Evolutionary conservation across 2,797 vertebrate species (phyloP), one percentile per base, ranked within the genome.

Genomic region (Carcharodon carcharias): DNA sequence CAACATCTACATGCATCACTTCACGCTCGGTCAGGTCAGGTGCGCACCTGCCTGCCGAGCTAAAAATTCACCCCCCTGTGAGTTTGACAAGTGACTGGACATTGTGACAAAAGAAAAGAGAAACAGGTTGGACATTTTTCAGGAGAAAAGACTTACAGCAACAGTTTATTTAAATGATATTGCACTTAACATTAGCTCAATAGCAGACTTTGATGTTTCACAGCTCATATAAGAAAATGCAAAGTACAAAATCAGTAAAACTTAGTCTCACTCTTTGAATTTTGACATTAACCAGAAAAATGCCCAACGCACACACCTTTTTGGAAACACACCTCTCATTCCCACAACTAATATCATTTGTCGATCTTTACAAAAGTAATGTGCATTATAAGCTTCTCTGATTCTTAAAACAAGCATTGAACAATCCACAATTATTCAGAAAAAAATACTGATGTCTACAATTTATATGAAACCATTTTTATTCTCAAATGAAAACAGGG

Each of bases 71-170:
- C 50, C 45, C 45, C 97, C 97, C 96, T 96, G 95, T 0, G 96
- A 96, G 96, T 97, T 96, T 96, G 97, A 97, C 97, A 97, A 97
- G 93, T 14, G 77, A 18, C 77, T 82, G 77, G n/a, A 40, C 77
- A 31, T 31, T 31, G 23, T 89, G 12, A 56, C 8, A 89, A 31
- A 4, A 89, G 54, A 14, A 56, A 58, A 89, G 11, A 54, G 87
- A 89, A 58, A 89, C 87, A 89, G 26, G 28, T 89, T 31, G 3
- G 50, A 14, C 28, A 31, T 31, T 89, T 56, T 31, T 40, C 16
- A 9, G 77, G 58, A 58, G 50, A 12, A 58, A 31, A 56, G 50
- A 89, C 23, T 1, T 54, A 54, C 35, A 45, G 77, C 35, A 82
- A 82, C 87, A 89, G 50, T 56, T 88, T 88, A 56, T 54, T 88